A percentile compares a stretch with the other conserved stretches of the same genome.
Conservation (phyloP, 2,113 vertebrate genomes). For the Rattus norvegicus region DNA sequence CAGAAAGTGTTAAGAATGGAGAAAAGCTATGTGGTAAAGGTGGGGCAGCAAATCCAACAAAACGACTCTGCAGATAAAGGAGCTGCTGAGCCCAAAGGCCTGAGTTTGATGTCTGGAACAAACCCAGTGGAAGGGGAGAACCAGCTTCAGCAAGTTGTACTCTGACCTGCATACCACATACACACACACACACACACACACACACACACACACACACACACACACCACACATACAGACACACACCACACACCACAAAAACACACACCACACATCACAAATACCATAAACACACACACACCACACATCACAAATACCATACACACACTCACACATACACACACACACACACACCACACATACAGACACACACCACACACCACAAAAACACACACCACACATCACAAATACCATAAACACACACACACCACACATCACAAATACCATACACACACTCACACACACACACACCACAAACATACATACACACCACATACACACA, state of each 20-base stretch:
- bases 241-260: background rate
- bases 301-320: background rate
- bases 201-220: background rate
- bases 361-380: background rate
- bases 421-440: too few relatives aligned
- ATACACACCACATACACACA: too few relatives aligned
- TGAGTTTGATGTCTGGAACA: background rate
- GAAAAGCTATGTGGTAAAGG: background rate
- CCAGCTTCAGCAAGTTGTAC: background rate
- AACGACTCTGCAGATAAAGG: background rate
- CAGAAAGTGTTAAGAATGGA: background rate
- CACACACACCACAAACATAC: background rate
- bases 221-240: background rate
- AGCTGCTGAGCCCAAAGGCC: background rate
- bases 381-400: background rate
- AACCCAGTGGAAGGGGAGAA: background rate
- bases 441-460: background rate
- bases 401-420: too few relatives aligned
- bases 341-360: background rate
- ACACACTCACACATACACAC: background rate
- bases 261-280: background rate
- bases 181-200: background rate
- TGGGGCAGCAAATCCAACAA: too few relatives aligned
- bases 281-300: background rate
- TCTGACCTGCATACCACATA: background rate